Conservation (phyloP, 2,797 vertebrate genomes). For the Notolepis coatsorum region DNA sequence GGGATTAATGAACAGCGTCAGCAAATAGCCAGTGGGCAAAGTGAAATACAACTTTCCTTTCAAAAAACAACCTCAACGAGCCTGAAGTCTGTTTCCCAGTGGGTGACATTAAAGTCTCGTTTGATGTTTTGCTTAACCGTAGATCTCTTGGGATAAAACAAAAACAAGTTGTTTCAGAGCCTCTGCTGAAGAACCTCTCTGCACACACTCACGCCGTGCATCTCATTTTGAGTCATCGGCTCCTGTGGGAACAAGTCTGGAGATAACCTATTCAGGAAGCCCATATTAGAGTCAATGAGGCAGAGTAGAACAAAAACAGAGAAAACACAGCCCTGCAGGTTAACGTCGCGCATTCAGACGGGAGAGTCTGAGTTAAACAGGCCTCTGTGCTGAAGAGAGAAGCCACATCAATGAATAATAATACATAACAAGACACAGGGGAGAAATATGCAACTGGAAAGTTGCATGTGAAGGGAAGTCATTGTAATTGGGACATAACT, state of each 20-base stretch:
- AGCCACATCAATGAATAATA: not conserved
- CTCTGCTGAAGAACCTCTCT: constrained; percentile 43
- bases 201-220: constrained; percentile 57
- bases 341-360: constrained; percentile 39
- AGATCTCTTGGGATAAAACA: constrained; percentile 45
- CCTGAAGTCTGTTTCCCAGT: constrained; percentile 12
- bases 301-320: constrained; percentile 69
- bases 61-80: not conserved
- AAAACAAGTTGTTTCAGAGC: constrained; percentile 52
- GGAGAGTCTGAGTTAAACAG: constrained; percentile 37
- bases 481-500: constrained; percentile 17
- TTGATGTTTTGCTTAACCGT: constrained; percentile 57
- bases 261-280: constrained; percentile 78
- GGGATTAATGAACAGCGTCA: too few species aligned
- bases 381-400: constrained; percentile 24
- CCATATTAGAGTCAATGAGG: constrained; percentile 80
- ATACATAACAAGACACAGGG: not conserved
- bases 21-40: too few species aligned
- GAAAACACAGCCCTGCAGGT: constrained; percentile 74
- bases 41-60: constrained; percentile 32
- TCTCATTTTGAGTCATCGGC: constrained; percentile 72
- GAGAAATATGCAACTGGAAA: constrained; percentile 2
- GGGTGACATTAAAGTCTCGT: constrained; percentile 18
- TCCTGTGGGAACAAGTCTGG: constrained; percentile 84
- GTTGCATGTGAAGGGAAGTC: not conserved